Evolutionary conservation across 2,797 vertebrate genomes (phyloP).

Genomic region (Eleutherodactylus coqui): DNA sequence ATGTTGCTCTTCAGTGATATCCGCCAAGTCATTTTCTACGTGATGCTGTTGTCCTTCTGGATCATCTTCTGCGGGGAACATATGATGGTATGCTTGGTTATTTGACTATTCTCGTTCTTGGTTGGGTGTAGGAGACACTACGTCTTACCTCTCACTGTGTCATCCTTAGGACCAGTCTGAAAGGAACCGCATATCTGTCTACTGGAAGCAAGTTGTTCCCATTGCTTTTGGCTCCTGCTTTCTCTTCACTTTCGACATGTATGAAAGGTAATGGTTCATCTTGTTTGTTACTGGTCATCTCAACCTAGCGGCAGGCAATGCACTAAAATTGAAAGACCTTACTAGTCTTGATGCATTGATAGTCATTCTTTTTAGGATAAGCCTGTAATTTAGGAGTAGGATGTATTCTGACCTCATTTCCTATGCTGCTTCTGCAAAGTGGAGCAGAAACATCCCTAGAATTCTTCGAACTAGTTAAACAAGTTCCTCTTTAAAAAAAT

Average conservation of each 20-base stretch:
- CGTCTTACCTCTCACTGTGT: background rate
- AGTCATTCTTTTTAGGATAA: too few relatives aligned
- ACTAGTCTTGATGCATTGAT: too few relatives aligned
- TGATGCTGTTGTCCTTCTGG: slow-evolving; percentile 97
- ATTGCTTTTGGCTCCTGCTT: slow-evolving; percentile 96
- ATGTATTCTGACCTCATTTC: too few relatives aligned
- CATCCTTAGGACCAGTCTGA: slow-evolving; percentile 87
- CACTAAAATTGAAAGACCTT: too few relatives aligned
- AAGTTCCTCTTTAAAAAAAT: too few relatives aligned
- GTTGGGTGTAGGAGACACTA: background rate
- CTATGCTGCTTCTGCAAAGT: too few relatives aligned
- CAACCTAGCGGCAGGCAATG: too few relatives aligned
- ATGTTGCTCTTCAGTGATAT: slow-evolving; percentile 98
- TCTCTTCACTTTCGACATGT: slow-evolving; percentile 98
- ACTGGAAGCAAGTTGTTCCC: slow-evolving; percentile 97
- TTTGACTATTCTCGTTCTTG: background rate
- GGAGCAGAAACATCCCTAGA: too few relatives aligned
- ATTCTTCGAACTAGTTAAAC: too few relatives aligned
- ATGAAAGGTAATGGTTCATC: slow-evolving; percentile 85
- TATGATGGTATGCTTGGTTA: slow-evolving; percentile 86
- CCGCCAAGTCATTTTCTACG: slow-evolving; percentile 96
- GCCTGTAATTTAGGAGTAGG: too few relatives aligned
- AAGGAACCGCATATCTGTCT: slow-evolving; percentile 91
- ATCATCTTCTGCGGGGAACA: slow-evolving; percentile 99
- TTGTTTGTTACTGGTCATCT: too few relatives aligned